Evolutionary conservation across 2,888 invertebrate species (phyloP).

Genomic region (Zaprionus bogoriensis): DNA sequence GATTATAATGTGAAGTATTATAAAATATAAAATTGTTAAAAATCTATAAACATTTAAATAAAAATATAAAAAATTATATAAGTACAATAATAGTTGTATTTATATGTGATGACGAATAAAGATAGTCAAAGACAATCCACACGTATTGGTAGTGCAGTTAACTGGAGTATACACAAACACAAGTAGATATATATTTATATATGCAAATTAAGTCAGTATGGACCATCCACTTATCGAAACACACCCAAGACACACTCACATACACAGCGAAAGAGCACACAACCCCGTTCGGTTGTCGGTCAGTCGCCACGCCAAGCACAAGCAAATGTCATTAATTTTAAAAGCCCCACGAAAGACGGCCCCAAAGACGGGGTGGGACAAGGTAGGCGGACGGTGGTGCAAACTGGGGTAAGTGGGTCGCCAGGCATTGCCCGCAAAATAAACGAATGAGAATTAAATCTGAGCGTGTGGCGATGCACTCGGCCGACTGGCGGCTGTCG

Average conservation of each 20-base stretch:
- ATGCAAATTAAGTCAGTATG: too few relatives aligned
- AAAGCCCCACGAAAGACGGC: constrained; percentile 27
- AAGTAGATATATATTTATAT: too few relatives aligned
- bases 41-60: too few relatives aligned
- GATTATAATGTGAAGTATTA: too few relatives aligned
- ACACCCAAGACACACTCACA: constrained; percentile 22
- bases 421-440: constrained; percentile 22
- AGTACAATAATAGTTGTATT: too few relatives aligned
- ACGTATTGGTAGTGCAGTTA: too few relatives aligned
- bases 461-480: constrained; percentile 36
- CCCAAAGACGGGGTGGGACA: background rate
- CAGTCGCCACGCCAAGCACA: constrained; percentile 33
- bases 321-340: constrained; percentile 64
- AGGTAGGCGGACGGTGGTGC: background rate
- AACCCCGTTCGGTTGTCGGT: constrained; percentile 27
- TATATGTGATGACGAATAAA: too few relatives aligned
- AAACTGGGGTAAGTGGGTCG: constrained; percentile 46
- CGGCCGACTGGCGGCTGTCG: background rate
- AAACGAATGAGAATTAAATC: constrained; percentile 46
- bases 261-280: constrained; percentile 22
- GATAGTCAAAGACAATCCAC: too few relatives aligned
- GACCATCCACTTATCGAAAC: too few relatives aligned
- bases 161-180: too few relatives aligned
- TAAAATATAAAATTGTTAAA: too few relatives aligned
- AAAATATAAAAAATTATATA: too few relatives aligned